phyloP scores from a whole-genome alignment of 2,113 vertebrate species.

The Oceanodroma tethys region DNA sequence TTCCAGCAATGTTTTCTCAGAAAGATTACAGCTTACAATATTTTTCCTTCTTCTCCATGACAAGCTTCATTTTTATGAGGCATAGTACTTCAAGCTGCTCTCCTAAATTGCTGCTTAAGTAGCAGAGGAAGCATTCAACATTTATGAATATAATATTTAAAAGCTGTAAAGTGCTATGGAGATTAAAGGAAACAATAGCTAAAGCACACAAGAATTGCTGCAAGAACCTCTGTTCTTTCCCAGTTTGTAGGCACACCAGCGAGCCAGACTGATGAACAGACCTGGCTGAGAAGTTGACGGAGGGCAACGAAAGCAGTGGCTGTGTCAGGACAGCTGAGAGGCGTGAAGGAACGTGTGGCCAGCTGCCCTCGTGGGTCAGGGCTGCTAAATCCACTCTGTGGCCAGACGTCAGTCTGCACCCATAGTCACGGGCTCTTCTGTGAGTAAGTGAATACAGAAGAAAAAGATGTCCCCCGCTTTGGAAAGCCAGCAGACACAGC shows the following conservation, averaged over 20 bases:
- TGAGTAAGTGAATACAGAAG: neutral
- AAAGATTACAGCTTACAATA: neutral
- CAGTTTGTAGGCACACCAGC: neutral
- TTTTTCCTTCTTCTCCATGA: neutral
- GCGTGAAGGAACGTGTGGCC: rapidly evolving
- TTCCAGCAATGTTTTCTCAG: neutral
- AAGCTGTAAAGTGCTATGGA: neutral
- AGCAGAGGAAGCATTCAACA: neutral
- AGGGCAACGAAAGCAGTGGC: neutral
- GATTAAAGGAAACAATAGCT: neutral
- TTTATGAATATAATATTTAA: constrained; percentile 15
- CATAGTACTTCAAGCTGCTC: neutral
- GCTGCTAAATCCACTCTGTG: neutral
- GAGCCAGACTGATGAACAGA: neutral
- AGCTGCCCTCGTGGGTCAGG: neutral
- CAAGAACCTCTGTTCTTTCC: neutral
- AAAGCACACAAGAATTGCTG: neutral
- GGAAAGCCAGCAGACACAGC: neutral
- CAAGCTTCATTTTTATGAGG: neutral
- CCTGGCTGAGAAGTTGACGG: neutral
- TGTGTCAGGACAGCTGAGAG: neutral
- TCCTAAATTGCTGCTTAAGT: neutral
- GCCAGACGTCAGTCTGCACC: rapidly evolving
- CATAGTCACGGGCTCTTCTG: neutral
- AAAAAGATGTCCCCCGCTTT: neutral